A percentile compares a stretch with the other conserved stretches of the same genome.
phyloP scores from a whole-genome alignment of 2,113 vertebrate species.

The Mirza zaza region DNA sequence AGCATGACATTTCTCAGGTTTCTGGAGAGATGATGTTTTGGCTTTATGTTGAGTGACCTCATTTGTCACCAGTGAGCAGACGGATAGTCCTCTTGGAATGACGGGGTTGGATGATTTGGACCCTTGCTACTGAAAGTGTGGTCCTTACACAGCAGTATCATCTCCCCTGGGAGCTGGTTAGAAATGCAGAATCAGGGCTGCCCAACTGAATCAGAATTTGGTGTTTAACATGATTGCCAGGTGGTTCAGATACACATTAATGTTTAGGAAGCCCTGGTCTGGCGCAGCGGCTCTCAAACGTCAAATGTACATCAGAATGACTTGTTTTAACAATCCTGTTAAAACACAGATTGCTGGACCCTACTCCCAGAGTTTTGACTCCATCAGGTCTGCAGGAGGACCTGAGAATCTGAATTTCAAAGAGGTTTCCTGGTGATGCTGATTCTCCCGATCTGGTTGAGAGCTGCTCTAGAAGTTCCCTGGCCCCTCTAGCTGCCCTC shows the following conservation, averaged over 20 bases:
- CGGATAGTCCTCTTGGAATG: not conserved
- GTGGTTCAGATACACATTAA: not conserved
- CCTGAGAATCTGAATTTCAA: not conserved
- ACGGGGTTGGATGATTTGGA: not conserved
- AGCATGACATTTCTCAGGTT: not conserved
- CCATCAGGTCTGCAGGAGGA: not conserved
- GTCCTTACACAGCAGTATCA: not conserved
- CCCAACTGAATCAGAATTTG: not conserved
- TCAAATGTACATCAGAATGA: not conserved
- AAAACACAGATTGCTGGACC: not conserved
- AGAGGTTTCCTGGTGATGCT: not conserved
- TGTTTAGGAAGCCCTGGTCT: not conserved
- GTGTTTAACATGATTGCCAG: not conserved
- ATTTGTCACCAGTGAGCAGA: not conserved
- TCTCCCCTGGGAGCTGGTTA: not conserved
- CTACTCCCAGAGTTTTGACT: not conserved
- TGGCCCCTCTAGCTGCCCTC: not conserved
- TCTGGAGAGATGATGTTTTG: slow-evolving; percentile 41
- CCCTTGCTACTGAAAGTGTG: not conserved
- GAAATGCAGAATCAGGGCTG: not conserved
- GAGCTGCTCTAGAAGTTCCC: not conserved
- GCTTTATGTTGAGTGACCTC: not conserved
- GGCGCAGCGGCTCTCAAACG: not conserved
- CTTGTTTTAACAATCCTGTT: not conserved
- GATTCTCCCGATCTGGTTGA: not conserved